Conservation (phyloP, 2,113 vertebrate genomes). For the Phrynosoma platyrhinos region DNA sequence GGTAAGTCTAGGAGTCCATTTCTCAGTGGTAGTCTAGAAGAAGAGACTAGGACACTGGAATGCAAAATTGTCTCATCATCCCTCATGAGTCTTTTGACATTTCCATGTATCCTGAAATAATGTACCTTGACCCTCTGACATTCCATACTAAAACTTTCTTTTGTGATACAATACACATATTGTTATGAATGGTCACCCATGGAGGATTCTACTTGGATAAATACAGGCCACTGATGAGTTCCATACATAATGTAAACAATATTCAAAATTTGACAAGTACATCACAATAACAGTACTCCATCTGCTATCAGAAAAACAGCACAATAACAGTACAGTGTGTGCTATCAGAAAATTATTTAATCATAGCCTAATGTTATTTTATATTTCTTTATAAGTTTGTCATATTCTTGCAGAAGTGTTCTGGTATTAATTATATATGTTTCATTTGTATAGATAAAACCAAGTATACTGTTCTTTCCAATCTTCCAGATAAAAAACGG, state of each 20-base stretch:
- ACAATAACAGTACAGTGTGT: neutral
- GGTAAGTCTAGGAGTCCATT: too few relatives aligned
- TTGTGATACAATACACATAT: neutral
- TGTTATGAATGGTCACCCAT: neutral
- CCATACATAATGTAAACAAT: neutral
- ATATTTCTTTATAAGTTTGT: conserved; percentile 2
- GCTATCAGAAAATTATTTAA: neutral
- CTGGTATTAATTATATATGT: conserved; percentile 26
- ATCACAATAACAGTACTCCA: neutral
- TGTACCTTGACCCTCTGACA: too few relatives aligned
- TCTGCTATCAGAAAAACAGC: too few relatives aligned
- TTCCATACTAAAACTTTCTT: neutral
- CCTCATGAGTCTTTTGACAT: neutral
- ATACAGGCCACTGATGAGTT: neutral
- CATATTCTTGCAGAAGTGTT: conserved; percentile 17
- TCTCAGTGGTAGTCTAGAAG: neutral
- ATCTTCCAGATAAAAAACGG: conserved; percentile 5
- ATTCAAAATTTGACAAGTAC: conserved; percentile 19
- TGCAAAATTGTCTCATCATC: neutral
- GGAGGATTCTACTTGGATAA: neutral
- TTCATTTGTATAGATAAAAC: neutral
- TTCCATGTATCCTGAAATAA: neutral
- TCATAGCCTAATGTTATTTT: conserved; percentile 9
- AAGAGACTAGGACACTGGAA: too few relatives aligned
- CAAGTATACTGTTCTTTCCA: conserved; percentile 21